These are phyloP conservation scores for Clarias batrachus DNA, from an alignment of 2,113 vertebrate species.

Conservation along the genomic window DNA sequence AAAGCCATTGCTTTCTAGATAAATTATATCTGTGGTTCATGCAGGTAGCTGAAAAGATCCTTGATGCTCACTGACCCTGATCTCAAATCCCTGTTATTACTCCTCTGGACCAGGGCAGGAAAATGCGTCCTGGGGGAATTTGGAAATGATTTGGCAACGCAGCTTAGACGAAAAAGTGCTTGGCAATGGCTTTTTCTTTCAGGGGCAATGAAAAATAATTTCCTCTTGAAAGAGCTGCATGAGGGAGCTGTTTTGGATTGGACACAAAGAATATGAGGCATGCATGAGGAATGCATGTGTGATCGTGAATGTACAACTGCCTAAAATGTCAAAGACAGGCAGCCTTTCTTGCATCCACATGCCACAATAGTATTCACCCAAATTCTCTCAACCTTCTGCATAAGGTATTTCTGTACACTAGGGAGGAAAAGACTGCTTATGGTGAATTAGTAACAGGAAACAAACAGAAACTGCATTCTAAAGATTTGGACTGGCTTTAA, in stretches of 20 bases:
- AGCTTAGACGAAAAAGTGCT: slow-evolving; percentile 25
- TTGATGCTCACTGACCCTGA: slow-evolving; percentile 40
- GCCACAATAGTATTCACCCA: slow-evolving; percentile 64
- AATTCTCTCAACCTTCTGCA: slow-evolving; percentile 1
- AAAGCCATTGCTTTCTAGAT: slow-evolving; percentile 48
- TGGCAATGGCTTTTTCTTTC: slow-evolving; percentile 64
- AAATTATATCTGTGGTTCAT: slow-evolving; percentile 22
- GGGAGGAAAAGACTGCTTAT: neutral
- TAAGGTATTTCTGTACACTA: slow-evolving; percentile 49
- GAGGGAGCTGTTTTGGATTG: slow-evolving; percentile 58
- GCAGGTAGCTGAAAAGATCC: slow-evolving; percentile 17
- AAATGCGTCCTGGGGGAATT: slow-evolving; percentile 45
- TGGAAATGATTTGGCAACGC: slow-evolving; percentile 54
- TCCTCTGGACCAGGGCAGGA: slow-evolving; percentile 44
- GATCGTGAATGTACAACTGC: slow-evolving; percentile 55
- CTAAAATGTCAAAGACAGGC: slow-evolving; percentile 76
- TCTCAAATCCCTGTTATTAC: slow-evolving; percentile 1
- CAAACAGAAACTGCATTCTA: neutral
- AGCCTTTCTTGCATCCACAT: slow-evolving; percentile 53
- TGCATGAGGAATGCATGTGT: slow-evolving; percentile 65
- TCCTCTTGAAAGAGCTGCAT: slow-evolving; percentile 67
- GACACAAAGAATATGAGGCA: slow-evolving; percentile 62
- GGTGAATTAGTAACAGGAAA: neutral
- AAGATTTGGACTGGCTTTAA: neutral
- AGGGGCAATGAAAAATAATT: slow-evolving; percentile 77